Percentiles rank a stretch among this genome's conserved stretches.
Conservation (phyloP, 1,140 invertebrate species). For the Diachasmimorpha longicaudata region DNA sequence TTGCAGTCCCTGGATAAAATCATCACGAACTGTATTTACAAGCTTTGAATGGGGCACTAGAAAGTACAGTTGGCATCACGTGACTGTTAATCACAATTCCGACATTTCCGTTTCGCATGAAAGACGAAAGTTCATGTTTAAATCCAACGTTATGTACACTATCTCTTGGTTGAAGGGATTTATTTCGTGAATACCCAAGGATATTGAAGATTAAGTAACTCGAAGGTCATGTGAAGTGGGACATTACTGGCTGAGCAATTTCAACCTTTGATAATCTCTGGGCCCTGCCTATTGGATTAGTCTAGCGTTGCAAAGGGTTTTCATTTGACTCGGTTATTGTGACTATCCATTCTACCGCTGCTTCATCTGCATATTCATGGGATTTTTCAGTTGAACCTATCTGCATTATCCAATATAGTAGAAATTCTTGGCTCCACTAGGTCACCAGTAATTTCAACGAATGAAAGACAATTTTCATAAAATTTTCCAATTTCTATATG, state of each 20-base stretch:
- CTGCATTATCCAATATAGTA: not conserved
- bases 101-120: not conserved
- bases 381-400: not conserved
- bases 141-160: not conserved
- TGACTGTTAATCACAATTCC: not conserved
- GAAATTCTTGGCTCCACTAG: not conserved
- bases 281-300: not conserved
- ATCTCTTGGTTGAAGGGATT: not conserved
- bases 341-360: not conserved
- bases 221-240: not conserved
- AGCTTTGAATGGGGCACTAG: not conserved
- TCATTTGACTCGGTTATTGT: not conserved
- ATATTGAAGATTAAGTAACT: not conserved
- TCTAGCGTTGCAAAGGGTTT: not conserved
- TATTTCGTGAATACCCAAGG: not conserved
- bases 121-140: not conserved
- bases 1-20: not conserved
- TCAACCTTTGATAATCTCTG: not conserved
- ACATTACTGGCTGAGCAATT: not conserved
- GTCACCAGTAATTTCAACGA: not conserved
- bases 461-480: not conserved
- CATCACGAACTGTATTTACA: not conserved
- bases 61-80: not conserved
- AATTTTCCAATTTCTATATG: not conserved
- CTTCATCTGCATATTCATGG: not conserved